Evolutionary conservation across 2,113 vertebrate species (phyloP).

Genomic region (Myiagra hebetior): DNA sequence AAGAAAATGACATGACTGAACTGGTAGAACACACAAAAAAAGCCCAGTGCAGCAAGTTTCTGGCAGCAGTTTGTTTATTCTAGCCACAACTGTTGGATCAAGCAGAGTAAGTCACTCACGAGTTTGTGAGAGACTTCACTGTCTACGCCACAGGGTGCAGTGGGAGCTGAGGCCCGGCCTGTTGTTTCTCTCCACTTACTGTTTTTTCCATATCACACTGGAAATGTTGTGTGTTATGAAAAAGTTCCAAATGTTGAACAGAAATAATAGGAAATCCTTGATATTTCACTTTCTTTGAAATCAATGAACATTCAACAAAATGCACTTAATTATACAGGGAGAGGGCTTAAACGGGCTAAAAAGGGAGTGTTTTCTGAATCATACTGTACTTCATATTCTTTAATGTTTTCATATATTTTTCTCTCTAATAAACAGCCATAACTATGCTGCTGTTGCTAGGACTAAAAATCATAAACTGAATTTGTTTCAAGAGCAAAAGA

Average conservation of each 20-base stretch:
- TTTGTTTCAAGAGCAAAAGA: neutral
- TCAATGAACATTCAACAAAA: neutral
- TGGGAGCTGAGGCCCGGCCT: neutral
- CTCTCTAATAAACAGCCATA: neutral
- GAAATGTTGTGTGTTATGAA: neutral
- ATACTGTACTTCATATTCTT: neutral
- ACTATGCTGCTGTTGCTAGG: neutral
- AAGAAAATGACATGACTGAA: neutral
- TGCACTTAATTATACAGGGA: accelerated
- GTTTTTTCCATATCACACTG: neutral
- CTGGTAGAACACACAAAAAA: neutral
- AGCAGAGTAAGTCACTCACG: neutral
- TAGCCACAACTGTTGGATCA: neutral
- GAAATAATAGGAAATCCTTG: neutral
- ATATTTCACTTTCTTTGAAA: neutral
- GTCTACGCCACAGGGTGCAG: accelerated
- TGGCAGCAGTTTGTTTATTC: neutral
- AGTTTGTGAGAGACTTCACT: neutral
- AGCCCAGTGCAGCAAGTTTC: neutral
- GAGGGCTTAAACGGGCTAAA: neutral
- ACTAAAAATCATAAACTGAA: neutral
- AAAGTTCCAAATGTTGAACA: neutral
- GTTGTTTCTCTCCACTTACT: neutral
- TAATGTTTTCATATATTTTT: neutral
- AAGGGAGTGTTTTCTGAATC: neutral